phyloP scores from a whole-genome alignment of 2,797 vertebrate species.

The Melanotaenia nigrans region DNA sequence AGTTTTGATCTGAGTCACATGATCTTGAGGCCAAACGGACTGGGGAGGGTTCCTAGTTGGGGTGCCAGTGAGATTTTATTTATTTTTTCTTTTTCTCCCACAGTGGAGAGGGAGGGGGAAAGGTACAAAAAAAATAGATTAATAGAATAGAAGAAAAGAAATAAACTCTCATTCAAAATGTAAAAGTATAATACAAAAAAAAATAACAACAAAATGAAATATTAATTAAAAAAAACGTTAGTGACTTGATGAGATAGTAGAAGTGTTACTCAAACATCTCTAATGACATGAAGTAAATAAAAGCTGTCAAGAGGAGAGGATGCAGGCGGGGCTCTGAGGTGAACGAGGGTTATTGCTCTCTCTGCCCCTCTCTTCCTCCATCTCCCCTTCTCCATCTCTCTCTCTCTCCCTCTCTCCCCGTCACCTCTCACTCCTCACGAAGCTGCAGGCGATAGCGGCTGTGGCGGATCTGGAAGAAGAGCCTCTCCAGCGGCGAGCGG shows the following conservation, averaged over 20 bases:
- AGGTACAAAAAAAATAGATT: slow-evolving; percentile 56
- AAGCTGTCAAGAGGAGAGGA: slow-evolving; percentile 77
- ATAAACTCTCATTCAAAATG: slow-evolving; percentile 61
- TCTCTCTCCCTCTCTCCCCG: slow-evolving; percentile 60
- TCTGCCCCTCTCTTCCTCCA: slow-evolving; percentile 51
- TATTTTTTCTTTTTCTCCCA: slow-evolving; percentile 40
- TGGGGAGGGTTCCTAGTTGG: slow-evolving; percentile 33
- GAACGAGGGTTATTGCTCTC: slow-evolving; percentile 70
- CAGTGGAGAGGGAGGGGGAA: slow-evolving; percentile 45
- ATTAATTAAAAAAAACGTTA: slow-evolving; percentile 72
- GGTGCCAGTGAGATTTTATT: slow-evolving; percentile 34
- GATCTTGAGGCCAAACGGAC: slow-evolving; percentile 35
- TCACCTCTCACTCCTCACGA: slow-evolving; percentile 92
- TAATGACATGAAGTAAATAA: slow-evolving; percentile 81
- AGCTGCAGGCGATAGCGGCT: slow-evolving; percentile 98
- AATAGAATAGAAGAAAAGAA: slow-evolving; percentile 50
- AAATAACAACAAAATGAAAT: slow-evolving; percentile 73
- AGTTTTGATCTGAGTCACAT: slow-evolving; percentile 54
- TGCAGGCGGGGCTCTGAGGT: slow-evolving; percentile 61
- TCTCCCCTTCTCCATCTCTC: slow-evolving; percentile 46
- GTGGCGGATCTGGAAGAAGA: slow-evolving; percentile 99
- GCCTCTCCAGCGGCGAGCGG: slow-evolving; percentile 91
- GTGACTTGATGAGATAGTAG: slow-evolving; percentile 72
- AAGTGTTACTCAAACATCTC: slow-evolving; percentile 71
- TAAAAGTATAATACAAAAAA: slow-evolving; percentile 73